Evolutionary conservation across 2,113 vertebrate genomes (phyloP).

Genomic region (Anguilla japonica): DNA sequence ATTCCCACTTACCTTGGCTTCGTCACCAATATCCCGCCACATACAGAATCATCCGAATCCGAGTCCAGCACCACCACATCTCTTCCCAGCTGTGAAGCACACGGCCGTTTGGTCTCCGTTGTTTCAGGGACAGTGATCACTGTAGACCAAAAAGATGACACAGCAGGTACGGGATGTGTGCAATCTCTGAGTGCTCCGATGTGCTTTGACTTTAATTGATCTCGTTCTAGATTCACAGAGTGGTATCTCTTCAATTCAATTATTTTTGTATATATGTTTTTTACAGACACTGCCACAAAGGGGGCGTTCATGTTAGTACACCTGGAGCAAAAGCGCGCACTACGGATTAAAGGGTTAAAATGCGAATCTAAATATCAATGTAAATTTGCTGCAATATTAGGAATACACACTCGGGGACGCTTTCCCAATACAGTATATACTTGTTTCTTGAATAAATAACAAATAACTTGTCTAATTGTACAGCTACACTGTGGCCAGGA

Average conservation of each 20-base stretch:
- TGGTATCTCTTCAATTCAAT: neutral
- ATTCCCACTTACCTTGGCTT: slow-evolving; percentile 34
- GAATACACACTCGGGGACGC: neutral
- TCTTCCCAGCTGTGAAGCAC: slow-evolving; percentile 52
- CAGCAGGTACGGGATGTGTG: neutral
- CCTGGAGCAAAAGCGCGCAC: neutral
- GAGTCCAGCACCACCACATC: slow-evolving; percentile 54
- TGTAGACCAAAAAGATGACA: slow-evolving; percentile 4
- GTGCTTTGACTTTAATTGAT: neutral
- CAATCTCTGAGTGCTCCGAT: neutral
- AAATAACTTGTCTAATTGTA: neutral
- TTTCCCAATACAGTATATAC: neutral
- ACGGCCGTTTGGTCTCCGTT: slow-evolving; percentile 70
- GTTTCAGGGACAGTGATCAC: slow-evolving; percentile 71
- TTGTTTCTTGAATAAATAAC: neutral
- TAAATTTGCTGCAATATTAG: neutral
- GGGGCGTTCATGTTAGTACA: no score
- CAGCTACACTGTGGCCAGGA: neutral
- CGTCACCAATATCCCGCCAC: slow-evolving; percentile 39
- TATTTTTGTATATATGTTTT: no score
- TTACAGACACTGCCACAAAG: no score
- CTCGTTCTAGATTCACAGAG: neutral
- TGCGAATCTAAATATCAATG: no score
- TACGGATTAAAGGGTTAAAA: no score
- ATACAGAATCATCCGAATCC: slow-evolving; percentile 54